These are phyloP conservation scores for Thomomys bottae DNA, from an alignment of 2,113 vertebrate genomes.

Conservation along the genomic window DNA sequence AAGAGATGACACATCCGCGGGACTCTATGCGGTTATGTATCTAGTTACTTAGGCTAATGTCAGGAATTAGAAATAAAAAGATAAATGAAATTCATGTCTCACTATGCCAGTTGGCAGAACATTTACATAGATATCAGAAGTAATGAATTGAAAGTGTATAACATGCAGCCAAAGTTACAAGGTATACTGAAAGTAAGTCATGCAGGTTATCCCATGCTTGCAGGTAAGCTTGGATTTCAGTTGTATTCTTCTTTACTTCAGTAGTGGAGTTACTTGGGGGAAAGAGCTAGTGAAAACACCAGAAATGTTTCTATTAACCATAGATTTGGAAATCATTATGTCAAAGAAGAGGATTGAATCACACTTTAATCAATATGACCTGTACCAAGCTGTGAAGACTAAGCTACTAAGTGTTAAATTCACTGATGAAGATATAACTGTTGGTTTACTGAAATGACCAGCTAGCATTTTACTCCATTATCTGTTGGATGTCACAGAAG, in stretches of 20 bases:
- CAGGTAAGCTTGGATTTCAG: too few species aligned
- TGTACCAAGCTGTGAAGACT: too few species aligned
- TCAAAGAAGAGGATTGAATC: neutral
- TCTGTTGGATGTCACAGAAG: neutral
- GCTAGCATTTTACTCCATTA: neutral
- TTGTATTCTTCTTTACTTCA: too few species aligned
- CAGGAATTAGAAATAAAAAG: neutral
- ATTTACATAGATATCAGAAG: neutral
- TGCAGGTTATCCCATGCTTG: too few species aligned
- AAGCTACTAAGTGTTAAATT: neutral
- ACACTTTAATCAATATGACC: too few species aligned
- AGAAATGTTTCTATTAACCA: neutral
- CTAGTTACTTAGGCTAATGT: neutral
- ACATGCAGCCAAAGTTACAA: too few species aligned
- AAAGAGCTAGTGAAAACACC: neutral
- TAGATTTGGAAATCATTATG: neutral
- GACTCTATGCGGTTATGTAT: neutral
- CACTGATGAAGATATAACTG: neutral
- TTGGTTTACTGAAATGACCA: neutral
- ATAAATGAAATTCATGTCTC: neutral
- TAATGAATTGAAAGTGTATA: too few species aligned
- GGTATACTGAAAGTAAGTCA: too few species aligned
- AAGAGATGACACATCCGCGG: neutral
- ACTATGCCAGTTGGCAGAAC: too few species aligned
- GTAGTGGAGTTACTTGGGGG: neutral